phyloP scores from a whole-genome alignment of 2,888 invertebrate species.

The Athalia rosae region DNA sequence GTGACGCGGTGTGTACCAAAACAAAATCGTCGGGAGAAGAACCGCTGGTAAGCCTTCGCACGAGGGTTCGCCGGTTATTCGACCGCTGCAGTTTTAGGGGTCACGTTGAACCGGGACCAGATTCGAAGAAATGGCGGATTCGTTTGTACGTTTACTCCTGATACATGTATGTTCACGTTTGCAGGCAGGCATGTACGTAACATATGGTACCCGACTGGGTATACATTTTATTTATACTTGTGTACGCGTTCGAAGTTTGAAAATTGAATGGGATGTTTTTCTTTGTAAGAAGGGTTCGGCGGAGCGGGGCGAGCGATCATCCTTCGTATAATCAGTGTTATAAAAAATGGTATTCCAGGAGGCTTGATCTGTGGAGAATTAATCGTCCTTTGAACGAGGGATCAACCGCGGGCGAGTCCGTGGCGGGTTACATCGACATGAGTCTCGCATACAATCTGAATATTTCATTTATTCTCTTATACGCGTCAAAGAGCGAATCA shows the following conservation, averaged over 20 bases:
- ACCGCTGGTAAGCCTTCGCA: too few relatives aligned
- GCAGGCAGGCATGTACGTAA: not conserved
- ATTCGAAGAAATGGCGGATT: too few relatives aligned
- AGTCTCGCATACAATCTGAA: not conserved
- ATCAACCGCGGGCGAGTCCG: not conserved
- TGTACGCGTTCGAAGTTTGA: too few relatives aligned
- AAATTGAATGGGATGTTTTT: not conserved
- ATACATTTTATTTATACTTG: too few relatives aligned
- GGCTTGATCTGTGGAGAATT: slow-evolving; percentile 24
- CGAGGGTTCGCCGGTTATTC: not conserved
- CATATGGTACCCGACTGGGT: not conserved
- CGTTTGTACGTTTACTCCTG: too few relatives aligned
- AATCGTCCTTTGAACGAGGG: slow-evolving; percentile 19
- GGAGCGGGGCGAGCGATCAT: not conserved
- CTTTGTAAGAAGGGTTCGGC: not conserved
- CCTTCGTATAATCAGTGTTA: slow-evolving; percentile 9
- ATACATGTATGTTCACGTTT: too few relatives aligned
- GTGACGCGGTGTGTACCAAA: slow-evolving; percentile 34
- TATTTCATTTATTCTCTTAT: not conserved
- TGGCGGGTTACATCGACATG: not conserved
- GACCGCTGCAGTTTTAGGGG: not conserved
- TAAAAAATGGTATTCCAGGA: slow-evolving; percentile 12
- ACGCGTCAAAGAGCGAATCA: not conserved
- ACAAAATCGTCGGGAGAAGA: slow-evolving; percentile 21
- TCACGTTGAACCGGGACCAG: not conserved